Evolutionary conservation across 2,888 invertebrate genomes (phyloP), one percentile per base, ranked within the genome.

Genomic region (Tenthredo distinguenda): DNA sequence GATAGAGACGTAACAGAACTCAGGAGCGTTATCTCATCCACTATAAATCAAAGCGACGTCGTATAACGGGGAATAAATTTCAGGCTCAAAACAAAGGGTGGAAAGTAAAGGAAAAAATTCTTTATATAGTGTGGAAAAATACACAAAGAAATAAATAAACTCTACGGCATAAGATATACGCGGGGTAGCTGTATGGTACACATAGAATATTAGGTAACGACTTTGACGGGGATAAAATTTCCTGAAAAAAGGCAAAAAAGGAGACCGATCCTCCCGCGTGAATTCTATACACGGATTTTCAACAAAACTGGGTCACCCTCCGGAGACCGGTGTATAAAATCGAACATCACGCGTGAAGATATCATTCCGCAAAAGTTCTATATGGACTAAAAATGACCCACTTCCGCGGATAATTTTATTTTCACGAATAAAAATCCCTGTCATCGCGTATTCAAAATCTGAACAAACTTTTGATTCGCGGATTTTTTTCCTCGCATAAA

Each of bases 1-100:
- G n/a, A 55, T 0, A 68, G 68, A 68, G 68, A 34, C 5, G 31
- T 68, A 68, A 68, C 68, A 68, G 68, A 26, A 68, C 68, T 68
- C 68, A 34, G 18, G 7, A 68, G 34, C 34, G 34, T 68, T 68
- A 68, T 68, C 68, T 68, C 68, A 68, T 68, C 34, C 68, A 34
- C 15, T 68, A 68, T 34, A 34, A 34, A 68, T 68, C 68, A 34
- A 26, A 62, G 62, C 62, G n/a, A n/a, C n/a, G 10, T 62, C 26
- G 62, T 62, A 62, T 62, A 62, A 34, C 31, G 34, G 31, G 34
- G 26, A 34, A 68, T 18, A 68, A 68, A 68, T 68, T 68, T 43
- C 43, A 21, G 21, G n/a, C 6, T 55, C 55, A 55, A 55, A 55
- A 55, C 55, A 55, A 55, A 55, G n/a, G 55, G 55, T n/a, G 18